Percentiles rank a stretch among this genome's conserved stretches.
These are phyloP conservation scores for Scaptomyza graminum DNA, from an alignment of 1,140 invertebrate species.

Conservation along the genomic window DNA sequence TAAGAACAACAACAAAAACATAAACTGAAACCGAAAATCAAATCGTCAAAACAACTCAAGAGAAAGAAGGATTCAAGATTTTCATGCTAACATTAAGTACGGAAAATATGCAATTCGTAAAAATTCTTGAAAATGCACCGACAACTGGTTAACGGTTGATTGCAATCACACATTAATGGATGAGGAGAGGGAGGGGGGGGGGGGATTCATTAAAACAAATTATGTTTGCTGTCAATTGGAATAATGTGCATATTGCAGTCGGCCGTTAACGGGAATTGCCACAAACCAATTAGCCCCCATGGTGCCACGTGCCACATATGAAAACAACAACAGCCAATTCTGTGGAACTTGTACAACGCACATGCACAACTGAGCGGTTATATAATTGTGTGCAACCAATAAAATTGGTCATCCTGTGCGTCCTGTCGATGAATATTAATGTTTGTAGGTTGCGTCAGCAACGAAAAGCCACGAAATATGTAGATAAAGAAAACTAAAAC, in stretches of 20 bases:
- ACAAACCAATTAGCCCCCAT: conserved; percentile 26
- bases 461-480: no score
- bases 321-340: conserved; percentile 2
- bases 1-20: conserved; percentile 12
- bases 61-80: conserved; percentile 32
- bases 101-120: background rate
- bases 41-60: conserved; percentile 24
- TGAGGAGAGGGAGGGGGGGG: no score
- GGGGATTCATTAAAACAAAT: conserved; percentile 15
- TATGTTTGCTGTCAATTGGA: conserved; percentile 6
- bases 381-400: conserved; percentile 14
- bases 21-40: no score
- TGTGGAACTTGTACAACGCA: background rate
- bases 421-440: conserved; percentile 10
- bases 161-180: background rate
- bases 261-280: conserved; percentile 6
- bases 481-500: background rate
- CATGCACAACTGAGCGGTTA: background rate
- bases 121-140: background rate
- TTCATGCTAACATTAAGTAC: conserved; percentile 5
- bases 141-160: conserved; percentile 11
- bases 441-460: conserved; percentile 1
- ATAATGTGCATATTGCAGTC: background rate
- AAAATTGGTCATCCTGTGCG: conserved; percentile 8
- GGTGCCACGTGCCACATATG: conserved; percentile 3